A percentile compares a stretch with the other conserved stretches of the same genome.
Evolutionary conservation across 2,797 vertebrate genomes (phyloP).

Genomic region (Lutjanus argentimaculatus): DNA sequence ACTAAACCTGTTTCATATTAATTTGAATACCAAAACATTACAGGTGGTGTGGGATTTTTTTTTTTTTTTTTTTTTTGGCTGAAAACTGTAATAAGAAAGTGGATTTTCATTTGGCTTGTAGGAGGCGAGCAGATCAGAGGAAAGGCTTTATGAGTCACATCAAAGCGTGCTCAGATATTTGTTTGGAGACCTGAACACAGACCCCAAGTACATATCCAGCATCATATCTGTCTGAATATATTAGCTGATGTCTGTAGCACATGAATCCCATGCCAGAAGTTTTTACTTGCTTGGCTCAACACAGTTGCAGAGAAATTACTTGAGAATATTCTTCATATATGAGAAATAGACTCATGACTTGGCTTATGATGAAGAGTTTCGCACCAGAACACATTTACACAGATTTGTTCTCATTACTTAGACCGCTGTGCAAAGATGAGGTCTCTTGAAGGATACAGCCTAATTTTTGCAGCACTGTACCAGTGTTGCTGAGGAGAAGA

Average conservation of each 20-base stretch:
- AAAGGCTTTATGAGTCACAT: slow-evolving; percentile 7
- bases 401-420: slow-evolving; percentile 13
- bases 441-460: neutral
- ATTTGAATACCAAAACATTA: too few relatives aligned
- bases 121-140: slow-evolving; percentile 7
- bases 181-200: slow-evolving; percentile 40
- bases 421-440: slow-evolving; percentile 2
- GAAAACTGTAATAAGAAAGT: slow-evolving; percentile 1
- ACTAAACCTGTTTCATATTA: too few relatives aligned
- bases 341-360: neutral
- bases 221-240: slow-evolving; percentile 6
- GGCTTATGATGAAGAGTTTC: slow-evolving; percentile 10
- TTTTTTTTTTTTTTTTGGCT: slow-evolving; percentile 4
- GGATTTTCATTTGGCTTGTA: slow-evolving; percentile 18
- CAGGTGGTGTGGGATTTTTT: too few relatives aligned
- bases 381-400: neutral
- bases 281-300: slow-evolving; percentile 8
- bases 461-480: slow-evolving; percentile 6
- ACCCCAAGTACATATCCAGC: slow-evolving; percentile 21
- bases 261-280: neutral
- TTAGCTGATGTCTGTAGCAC: slow-evolving; percentile 21
- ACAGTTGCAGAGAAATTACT: neutral
- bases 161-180: slow-evolving; percentile 22
- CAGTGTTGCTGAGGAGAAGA: slow-evolving; percentile 19
- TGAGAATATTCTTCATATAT: slow-evolving; percentile 1